Base-by-base conservation (phyloP, 2,888 invertebrate species). In the Zygogramma bicolorata region DNA sequence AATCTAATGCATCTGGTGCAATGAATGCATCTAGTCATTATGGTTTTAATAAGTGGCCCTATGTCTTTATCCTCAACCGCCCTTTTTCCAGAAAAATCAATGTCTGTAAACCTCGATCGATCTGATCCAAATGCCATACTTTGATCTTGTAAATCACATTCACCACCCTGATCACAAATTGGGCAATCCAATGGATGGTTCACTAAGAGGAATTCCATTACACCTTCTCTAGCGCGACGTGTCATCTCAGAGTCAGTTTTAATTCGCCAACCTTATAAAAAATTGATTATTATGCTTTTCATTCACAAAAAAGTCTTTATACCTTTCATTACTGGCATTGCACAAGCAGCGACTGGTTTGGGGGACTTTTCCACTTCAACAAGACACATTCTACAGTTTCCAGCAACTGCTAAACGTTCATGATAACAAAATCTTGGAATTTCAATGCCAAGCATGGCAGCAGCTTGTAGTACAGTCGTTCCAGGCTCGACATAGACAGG, bases 161-260 rank as follows among this genome's bases (percentile, higher is more conserved):
- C 96, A 25, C 96, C 96, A 77, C 96, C 96, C 88, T 99, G 99
- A 88, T 99, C 99, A 89, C 99, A 99, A 88, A 99, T 99, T 40
- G 99, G 99, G 85, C 99, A 99, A 89, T 99, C 99, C 74, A 99
- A 88, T 0, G 99, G 99, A 88, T 99, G 99, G 85, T 99, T 99
- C 74, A 99, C 96, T 29, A 99, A 89, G 58, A 99, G 89, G 86
- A 99, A 99, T 88, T 99, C 99, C 99, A 99, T 99, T 0, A 99
- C 99, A 80, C 99, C 96, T 85, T 92, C 93, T 68, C 93, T 88
- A 22, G 93, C 94, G 77, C 87, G 89, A 46, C 85, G 86, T 0
- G 88, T 97, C 88, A 98, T 90, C 80, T 97, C 97, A 0, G 99
- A 99, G 86, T 99, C 95, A 20, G 99, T 99, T 87, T 99, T 99